A percentile compares a stretch with the other conserved stretches of the same genome.
Conservation (phyloP, 1,140 invertebrate genomes). For the Drosophila tropicalis region DNA sequence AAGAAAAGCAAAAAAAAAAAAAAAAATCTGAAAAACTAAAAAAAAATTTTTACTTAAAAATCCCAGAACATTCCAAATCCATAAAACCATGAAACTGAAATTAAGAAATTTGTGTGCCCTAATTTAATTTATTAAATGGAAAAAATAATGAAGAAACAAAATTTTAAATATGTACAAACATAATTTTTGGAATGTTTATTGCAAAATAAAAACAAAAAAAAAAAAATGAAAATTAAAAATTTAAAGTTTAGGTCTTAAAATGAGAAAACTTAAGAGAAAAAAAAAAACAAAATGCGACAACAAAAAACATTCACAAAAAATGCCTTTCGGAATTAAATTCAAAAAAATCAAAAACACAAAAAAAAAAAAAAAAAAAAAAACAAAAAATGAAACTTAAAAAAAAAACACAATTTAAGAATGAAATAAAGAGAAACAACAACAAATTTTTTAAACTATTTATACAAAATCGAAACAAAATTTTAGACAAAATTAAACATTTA, state of each 20-base stretch:
- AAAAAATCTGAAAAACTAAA: slow-evolving; percentile 19
- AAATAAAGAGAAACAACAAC: slow-evolving; percentile 36
- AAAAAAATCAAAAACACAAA: slow-evolving; percentile 62
- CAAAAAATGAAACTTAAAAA: slow-evolving; percentile 25
- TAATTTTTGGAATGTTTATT: slow-evolving; percentile 49
- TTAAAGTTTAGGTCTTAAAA: slow-evolving; percentile 75
- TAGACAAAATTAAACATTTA: slow-evolving; percentile 70
- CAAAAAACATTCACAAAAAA: slow-evolving; percentile 73
- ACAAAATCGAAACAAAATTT: slow-evolving; percentile 56
- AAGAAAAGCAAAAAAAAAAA: slow-evolving; percentile 32
- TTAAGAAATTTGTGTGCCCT: slow-evolving; percentile 24
- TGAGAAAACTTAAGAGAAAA: slow-evolving; percentile 22
- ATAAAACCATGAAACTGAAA: slow-evolving; percentile 34
- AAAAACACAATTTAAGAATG: slow-evolving; percentile 12
- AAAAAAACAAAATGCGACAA: slow-evolving; percentile 12
- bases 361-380: slow-evolving; percentile 50
- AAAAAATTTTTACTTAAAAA: slow-evolving; percentile 2
- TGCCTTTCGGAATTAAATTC: slow-evolving; percentile 83
- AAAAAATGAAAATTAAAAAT: slow-evolving; percentile 63
- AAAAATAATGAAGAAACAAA: slow-evolving; percentile 24
- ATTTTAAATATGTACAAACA: slow-evolving; percentile 60
- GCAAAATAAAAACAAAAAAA: slow-evolving; percentile 50
- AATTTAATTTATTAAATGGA: slow-evolving; percentile 40
- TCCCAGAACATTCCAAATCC: slow-evolving; percentile 70
- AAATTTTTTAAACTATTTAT: slow-evolving; percentile 74